phyloP scores from a whole-genome alignment of 2,113 vertebrate genomes.

The Bubo blakistoni region DNA sequence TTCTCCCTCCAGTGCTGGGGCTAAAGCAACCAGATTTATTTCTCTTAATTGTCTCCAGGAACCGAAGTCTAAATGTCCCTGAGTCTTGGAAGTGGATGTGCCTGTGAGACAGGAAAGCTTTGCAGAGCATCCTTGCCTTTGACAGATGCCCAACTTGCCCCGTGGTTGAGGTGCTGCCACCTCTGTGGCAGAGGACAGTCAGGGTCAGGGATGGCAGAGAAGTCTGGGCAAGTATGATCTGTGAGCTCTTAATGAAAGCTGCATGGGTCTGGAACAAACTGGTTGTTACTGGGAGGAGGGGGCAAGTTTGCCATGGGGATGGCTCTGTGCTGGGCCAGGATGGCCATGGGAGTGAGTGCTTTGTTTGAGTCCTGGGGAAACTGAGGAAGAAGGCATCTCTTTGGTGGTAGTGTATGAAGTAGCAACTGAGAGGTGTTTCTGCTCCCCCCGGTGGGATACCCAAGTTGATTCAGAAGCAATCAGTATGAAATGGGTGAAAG shows the following conservation, averaged over 20 bases:
- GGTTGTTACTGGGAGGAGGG: neutral
- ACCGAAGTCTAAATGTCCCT: neutral
- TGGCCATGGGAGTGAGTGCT: accelerated
- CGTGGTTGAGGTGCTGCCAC: neutral
- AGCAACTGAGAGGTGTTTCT: neutral
- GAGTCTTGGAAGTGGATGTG: neutral
- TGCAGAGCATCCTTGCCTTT: neutral
- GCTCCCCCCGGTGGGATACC: neutral
- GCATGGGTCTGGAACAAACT: accelerated
- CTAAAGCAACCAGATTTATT: slow-evolving; percentile 45
- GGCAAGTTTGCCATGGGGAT: neutral
- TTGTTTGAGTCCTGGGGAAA: neutral
- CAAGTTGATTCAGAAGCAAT: neutral
- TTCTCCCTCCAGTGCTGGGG: neutral
- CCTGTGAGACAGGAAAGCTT: neutral
- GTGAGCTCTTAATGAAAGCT: neutral
- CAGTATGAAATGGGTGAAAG: neutral
- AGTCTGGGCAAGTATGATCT: accelerated
- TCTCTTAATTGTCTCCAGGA: slow-evolving; percentile 30
- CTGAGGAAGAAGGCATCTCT: neutral
- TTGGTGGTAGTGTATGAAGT: neutral
- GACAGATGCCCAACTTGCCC: neutral
- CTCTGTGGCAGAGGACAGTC: neutral
- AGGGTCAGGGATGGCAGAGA: neutral
- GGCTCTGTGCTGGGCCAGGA: neutral